These are phyloP conservation scores for Heliconius hortense DNA, from an alignment of 2,888 invertebrate genomes.

Conservation along the genomic window DNA sequence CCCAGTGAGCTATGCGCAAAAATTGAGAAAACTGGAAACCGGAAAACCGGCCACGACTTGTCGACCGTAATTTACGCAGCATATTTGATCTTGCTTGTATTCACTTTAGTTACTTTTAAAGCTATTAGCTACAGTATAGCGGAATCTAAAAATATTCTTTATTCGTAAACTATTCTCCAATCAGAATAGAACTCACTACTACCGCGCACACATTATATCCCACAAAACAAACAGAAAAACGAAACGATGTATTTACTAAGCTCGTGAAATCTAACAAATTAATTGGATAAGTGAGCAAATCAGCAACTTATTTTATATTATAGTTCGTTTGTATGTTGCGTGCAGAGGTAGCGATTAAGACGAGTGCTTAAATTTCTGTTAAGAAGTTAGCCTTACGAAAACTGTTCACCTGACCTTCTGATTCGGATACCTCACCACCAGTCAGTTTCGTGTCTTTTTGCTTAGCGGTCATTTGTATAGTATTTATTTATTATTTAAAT, in stretches of 20 bases:
- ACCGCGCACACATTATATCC: too few species aligned
- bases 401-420: constrained; percentile 45
- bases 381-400: constrained; percentile 39
- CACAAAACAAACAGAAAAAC: background rate
- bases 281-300: constrained; percentile 11
- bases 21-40: too few species aligned
- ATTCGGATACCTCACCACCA: constrained; percentile 52
- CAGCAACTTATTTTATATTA: constrained; percentile 5
- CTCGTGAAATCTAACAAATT: constrained; percentile 10
- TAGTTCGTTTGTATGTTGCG: constrained; percentile 30
- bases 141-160: background rate
- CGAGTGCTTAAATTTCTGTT: constrained; percentile 25
- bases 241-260: background rate
- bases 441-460: constrained; percentile 53
- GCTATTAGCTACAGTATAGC: background rate
- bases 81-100: too few species aligned
- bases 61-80: too few species aligned
- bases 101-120: too few species aligned
- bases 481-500: constrained; percentile 14
- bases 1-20: too few species aligned
- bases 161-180: background rate
- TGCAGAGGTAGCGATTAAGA: constrained; percentile 33
- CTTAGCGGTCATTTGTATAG: constrained; percentile 49
- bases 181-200: background rate
- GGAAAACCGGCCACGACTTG: too few species aligned